A percentile compares a stretch with the other conserved stretches of the same genome.
phyloP scores from a whole-genome alignment of 2,113 vertebrate species.

The Leuciscus idus region DNA sequence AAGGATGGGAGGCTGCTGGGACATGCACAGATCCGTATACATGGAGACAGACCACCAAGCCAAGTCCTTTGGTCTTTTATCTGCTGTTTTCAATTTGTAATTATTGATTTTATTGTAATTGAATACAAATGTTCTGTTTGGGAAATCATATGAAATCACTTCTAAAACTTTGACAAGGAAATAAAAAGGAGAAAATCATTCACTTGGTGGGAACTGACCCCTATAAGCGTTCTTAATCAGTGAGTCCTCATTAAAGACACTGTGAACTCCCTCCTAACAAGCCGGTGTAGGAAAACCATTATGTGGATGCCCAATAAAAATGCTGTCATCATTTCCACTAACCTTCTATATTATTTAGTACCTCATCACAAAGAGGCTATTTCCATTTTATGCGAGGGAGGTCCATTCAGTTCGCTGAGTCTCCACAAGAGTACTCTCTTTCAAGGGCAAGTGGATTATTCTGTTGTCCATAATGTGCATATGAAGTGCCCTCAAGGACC shows the following conservation, averaged over 20 bases:
- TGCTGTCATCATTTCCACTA: constrained; percentile 64
- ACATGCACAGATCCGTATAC: constrained; percentile 8
- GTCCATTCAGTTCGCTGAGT: constrained; percentile 71
- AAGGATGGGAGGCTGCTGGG: constrained; percentile 23
- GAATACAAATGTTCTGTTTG: not conserved
- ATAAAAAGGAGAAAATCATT: not conserved
- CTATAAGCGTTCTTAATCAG: constrained; percentile 54
- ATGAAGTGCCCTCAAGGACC: constrained; percentile 34
- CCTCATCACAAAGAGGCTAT: constrained; percentile 69
- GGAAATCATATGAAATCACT: not conserved
- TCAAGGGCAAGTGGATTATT: constrained; percentile 76
- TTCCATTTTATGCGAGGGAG: constrained; percentile 74
- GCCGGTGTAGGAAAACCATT: constrained; percentile 45
- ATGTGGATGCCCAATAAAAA: constrained; percentile 71
- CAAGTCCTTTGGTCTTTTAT: not conserved
- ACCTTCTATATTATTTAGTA: constrained; percentile 71
- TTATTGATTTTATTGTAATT: constrained; percentile 1
- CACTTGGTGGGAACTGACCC: constrained; percentile 59
- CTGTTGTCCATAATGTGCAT: constrained; percentile 68
- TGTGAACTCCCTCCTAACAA: constrained; percentile 60
- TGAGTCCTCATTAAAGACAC: constrained; percentile 68
- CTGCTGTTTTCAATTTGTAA: not conserved
- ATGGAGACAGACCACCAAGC: not conserved
- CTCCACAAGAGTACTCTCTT: constrained; percentile 62
- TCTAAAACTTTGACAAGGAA: not conserved